Evolutionary conservation across 2,113 vertebrate species (phyloP), one percentile per base, ranked within the genome.

Genomic region (Neofelis nebulosa): DNA sequence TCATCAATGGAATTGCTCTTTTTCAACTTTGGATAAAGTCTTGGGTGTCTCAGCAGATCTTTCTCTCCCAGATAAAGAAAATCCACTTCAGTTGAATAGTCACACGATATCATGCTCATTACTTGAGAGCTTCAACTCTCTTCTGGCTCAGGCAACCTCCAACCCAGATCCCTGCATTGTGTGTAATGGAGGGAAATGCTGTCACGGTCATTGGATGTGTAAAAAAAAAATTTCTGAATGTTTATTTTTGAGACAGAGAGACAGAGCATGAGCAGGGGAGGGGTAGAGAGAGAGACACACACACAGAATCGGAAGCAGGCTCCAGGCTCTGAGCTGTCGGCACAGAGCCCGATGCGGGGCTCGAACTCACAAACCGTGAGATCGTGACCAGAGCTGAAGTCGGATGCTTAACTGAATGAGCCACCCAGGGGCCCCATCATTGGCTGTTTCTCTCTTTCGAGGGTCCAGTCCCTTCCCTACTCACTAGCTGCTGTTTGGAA

Each of bases 121-220:
- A 3, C 33, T 8, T 16, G 21, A 68, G 61, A 48, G 12, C 8
- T 48, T 55, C 15, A 65, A 48, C 8, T 78, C 11, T 36, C n/a
- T 25, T 50, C 41, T 11, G 48, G 41, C 18, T 74, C 81, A 31
- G 45, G 7, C 9, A 63, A 21, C 23, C 45, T 91, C 69, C 45
- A 5, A 13, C 14, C 79, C 36, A 86, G 48, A 65, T 14, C 29
- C 18, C 33, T 6, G 38, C 1, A 52, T 16, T 19, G 71, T n/a
- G 14, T 10, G 19, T 61, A 23, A 19, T 21, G 21, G 55, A 71
- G 33, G 23, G 12, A 65, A 89, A 78, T 38, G 21, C 13, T 27
- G 3, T 16, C n/a, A 25, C 7, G 5, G 6, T 50, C 3, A 15
- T 3, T 31, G n/a, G n/a, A 21, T 36, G 0, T 33, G 45, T 45